Conservation (phyloP, 2,797 vertebrate species). For the Aphelocoma californica region DNA sequence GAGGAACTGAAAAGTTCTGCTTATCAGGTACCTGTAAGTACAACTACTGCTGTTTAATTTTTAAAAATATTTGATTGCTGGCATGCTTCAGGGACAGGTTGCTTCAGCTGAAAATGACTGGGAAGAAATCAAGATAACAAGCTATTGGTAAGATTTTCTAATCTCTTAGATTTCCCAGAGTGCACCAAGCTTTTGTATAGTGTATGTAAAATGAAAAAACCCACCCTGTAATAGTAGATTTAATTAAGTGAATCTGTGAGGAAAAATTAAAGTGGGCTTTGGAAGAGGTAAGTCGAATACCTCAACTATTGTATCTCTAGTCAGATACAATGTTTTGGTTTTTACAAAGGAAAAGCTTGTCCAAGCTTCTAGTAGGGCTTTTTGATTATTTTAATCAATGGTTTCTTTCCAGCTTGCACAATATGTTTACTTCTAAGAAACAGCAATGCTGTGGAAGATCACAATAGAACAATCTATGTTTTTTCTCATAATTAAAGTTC, state of each 20-base stretch:
- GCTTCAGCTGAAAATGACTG: neutral
- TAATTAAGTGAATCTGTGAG: constrained; percentile 26
- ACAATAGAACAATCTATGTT: constrained; percentile 18
- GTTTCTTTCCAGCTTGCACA: constrained; percentile 10
- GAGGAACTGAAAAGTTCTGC: neutral
- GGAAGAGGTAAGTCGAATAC: neutral
- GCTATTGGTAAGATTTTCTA: neutral
- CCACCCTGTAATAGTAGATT: neutral
- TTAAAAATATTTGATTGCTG: neutral
- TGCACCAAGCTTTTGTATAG: neutral
- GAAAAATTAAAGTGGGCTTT: neutral
- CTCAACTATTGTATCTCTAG: neutral
- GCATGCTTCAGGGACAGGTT: neutral
- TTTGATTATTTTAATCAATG: constrained; percentile 46
- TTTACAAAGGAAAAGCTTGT: neutral
- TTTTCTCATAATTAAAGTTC: constrained; percentile 33
- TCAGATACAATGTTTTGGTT: neutral
- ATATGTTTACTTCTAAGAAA: constrained; percentile 17
- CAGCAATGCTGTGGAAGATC: constrained; percentile 6
- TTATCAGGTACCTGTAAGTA: neutral
- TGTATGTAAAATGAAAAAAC: neutral
- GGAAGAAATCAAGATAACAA: neutral
- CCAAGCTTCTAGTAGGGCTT: neutral
- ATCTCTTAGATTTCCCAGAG: neutral
- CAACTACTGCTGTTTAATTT: neutral